Evolutionary conservation across 35 echinoderm and acorn worm species (phyloP).

Genomic region (Hemicentrotus pulcherrimus): DNA sequence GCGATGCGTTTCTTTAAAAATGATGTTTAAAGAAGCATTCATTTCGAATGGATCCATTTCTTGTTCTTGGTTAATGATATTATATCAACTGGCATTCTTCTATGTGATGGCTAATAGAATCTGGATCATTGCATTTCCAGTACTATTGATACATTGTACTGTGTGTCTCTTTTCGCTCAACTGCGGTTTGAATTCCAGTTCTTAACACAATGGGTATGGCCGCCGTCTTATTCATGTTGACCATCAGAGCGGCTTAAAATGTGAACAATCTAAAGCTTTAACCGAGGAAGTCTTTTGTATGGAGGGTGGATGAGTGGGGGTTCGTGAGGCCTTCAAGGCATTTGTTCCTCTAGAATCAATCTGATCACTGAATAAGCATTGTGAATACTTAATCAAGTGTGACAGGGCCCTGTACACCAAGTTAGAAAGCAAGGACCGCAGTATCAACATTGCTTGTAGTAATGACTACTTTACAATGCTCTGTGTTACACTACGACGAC

Average conservation of each 20-base stretch:
- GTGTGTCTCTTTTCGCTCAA: background rate
- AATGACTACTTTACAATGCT: background rate
- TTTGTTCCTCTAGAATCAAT: background rate
- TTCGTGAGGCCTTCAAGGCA: background rate
- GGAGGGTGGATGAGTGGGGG: background rate
- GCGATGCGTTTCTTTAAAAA: too few species aligned
- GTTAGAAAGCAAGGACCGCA: background rate
- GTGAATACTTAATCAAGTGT: background rate
- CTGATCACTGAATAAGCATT: conserved; percentile 2
- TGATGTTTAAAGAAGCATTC: too few species aligned
- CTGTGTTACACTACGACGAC: too few species aligned
- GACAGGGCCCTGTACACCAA: background rate
- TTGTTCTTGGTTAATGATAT: too few species aligned
- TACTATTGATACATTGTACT: background rate
- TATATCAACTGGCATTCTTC: too few species aligned
- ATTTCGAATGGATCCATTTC: too few species aligned
- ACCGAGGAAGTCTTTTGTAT: background rate
- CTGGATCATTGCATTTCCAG: background rate
- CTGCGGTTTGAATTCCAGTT: background rate
- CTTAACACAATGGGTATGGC: background rate
- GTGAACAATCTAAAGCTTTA: conserved; percentile 3
- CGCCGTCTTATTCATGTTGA: background rate
- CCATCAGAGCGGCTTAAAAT: background rate
- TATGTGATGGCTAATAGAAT: too few species aligned
- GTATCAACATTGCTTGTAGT: background rate